These are phyloP conservation scores for Glareola pratincola DNA, from an alignment of 2,113 vertebrate genomes.

Conservation along the genomic window DNA sequence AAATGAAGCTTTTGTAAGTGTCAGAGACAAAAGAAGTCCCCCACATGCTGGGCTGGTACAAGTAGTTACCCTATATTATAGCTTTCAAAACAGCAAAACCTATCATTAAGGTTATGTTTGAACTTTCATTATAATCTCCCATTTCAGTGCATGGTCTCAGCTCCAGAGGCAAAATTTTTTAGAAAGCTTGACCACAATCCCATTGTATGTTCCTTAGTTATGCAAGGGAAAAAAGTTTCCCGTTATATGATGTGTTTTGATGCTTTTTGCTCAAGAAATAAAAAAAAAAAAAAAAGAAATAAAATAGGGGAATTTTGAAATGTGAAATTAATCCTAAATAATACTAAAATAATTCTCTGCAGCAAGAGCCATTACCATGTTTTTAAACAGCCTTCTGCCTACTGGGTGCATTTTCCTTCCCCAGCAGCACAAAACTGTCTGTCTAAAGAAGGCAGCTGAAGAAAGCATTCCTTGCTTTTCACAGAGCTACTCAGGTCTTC, in stretches of 20 bases:
- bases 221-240: neutral
- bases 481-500: neutral
- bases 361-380: neutral
- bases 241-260: neutral
- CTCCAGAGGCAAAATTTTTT: conserved; percentile 28
- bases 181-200: conserved; percentile 2
- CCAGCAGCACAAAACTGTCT: neutral
- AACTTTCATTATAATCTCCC: conserved; percentile 56
- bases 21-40: conserved; percentile 29
- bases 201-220: neutral
- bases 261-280: neutral
- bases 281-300: neutral
- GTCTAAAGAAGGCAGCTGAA: neutral
- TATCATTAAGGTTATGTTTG: conserved; percentile 57
- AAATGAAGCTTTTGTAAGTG: neutral
- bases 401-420: neutral
- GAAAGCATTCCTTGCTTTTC: neutral
- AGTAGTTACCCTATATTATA: conserved; percentile 45
- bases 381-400: neutral
- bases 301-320: neutral
- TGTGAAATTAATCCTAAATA: neutral
- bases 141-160: conserved; percentile 35
- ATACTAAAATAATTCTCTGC: neutral
- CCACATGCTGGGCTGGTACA: conserved; percentile 13
- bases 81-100: conserved; percentile 42